phyloP scores from a whole-genome alignment of 2,113 vertebrate species.

The Bubo scandiacus region DNA sequence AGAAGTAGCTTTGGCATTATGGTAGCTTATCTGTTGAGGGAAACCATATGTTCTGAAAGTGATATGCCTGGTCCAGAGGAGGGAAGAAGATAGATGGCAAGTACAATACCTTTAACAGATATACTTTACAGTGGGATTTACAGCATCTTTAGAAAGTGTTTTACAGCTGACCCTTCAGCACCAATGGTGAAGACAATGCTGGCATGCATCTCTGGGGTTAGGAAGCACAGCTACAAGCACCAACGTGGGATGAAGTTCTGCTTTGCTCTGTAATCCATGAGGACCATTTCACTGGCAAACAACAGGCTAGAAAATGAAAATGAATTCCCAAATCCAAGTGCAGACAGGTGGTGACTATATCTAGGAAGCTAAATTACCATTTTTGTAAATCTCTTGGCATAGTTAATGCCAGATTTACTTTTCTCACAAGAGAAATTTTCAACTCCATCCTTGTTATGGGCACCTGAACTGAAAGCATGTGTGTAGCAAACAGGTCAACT shows the following conservation, averaged over 20 bases:
- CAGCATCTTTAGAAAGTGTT: not conserved
- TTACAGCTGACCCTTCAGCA: not conserved
- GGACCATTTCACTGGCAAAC: not conserved
- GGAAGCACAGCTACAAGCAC: not conserved
- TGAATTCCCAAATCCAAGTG: not conserved
- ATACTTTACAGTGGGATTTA: not conserved
- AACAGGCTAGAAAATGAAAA: not conserved
- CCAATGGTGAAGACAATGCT: not conserved
- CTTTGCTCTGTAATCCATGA: not conserved
- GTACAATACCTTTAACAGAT: not conserved
- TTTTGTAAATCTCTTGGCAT: not conserved
- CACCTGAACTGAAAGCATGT: not conserved
- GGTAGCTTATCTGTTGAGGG: not conserved
- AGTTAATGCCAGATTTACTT: not conserved
- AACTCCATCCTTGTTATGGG: not conserved
- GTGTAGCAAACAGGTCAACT: not conserved
- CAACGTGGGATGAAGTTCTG: not conserved
- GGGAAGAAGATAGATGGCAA: not conserved
- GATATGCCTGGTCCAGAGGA: not conserved
- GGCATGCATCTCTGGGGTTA: not conserved
- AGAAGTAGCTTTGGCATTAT: not conserved
- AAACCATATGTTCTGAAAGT: not conserved
- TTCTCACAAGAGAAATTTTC: not conserved
- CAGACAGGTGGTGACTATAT: not conserved
- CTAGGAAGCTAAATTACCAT: not conserved